Evolutionary conservation across 2,797 vertebrate genomes (phyloP).

Genomic region (Onychomys leucogaster): DNA sequence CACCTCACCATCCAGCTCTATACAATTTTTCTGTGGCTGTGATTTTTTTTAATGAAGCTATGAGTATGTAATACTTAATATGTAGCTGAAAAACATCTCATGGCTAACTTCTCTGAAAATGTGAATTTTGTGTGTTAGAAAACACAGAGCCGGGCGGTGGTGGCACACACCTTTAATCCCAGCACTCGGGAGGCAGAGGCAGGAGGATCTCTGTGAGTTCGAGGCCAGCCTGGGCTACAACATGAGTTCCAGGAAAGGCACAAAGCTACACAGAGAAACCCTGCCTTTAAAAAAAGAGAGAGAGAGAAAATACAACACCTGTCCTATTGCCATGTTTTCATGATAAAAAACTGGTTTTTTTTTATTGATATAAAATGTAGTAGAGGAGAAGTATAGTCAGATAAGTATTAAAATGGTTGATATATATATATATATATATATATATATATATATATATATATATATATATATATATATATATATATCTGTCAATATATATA

Average conservation of each 20-base stretch:
- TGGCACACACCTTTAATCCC: too few species aligned
- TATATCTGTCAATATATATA: too few species aligned
- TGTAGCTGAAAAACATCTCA: neutral
- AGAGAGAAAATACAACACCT: neutral
- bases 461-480: too few species aligned
- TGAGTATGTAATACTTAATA: slow-evolving; percentile 10
- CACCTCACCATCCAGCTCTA: neutral
- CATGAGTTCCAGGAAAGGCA: too few species aligned
- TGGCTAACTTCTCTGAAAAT: slow-evolving; percentile 4
- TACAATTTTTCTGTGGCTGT: neutral
- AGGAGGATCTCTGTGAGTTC: too few species aligned
- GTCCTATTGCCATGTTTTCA: neutral
- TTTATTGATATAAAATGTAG: neutral
- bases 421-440: too few species aligned
- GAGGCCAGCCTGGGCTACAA: too few species aligned
- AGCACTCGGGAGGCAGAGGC: too few species aligned
- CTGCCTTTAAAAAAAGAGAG: too few species aligned
- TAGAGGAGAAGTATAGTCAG: neutral
- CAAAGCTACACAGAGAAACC: too few species aligned
- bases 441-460: too few species aligned
- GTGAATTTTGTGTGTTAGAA: slow-evolving; percentile 45
- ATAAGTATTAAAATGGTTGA: neutral
- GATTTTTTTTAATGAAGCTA: slow-evolving; percentile 37
- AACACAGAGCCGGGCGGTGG: neutral
- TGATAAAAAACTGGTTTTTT: neutral